Conservation (phyloP, 2,113 vertebrate species). For the Trematocara zebra region DNA sequence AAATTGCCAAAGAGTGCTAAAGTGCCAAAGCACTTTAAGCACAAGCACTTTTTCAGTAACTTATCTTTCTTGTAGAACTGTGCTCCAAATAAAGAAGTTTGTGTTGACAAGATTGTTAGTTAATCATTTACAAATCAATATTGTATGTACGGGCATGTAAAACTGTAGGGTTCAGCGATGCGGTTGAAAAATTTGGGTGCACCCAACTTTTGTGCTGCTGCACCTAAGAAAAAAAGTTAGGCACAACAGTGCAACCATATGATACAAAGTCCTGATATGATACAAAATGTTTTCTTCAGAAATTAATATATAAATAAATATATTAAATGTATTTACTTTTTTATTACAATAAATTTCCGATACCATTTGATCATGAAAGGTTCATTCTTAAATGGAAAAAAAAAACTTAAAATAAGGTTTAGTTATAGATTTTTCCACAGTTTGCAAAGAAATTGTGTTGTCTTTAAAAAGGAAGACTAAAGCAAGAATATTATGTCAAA, state of each 20-base stretch:
- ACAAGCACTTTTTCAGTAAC: background rate
- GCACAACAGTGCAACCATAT: background rate
- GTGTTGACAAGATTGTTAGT: background rate
- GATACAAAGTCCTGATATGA: background rate
- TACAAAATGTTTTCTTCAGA: accelerated
- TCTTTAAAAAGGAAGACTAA: background rate
- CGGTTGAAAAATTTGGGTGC: background rate
- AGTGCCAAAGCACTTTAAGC: background rate
- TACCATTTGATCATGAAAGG: background rate
- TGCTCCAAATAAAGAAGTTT: background rate
- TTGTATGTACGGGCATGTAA: background rate
- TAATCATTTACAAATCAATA: background rate
- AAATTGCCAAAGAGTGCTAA: background rate
- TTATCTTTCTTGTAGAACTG: background rate
- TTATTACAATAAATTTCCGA: background rate
- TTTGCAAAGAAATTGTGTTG: background rate
- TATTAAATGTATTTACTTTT: background rate
- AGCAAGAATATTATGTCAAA: background rate
- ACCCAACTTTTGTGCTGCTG: background rate
- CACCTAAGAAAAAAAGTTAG: background rate
- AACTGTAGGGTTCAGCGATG: background rate
- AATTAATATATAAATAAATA: accelerated
- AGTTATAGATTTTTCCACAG: background rate
- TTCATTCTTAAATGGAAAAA: background rate
- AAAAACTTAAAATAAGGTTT: background rate